Conservation (phyloP, 2,888 invertebrate genomes). For the Cephus runcator region DNA sequence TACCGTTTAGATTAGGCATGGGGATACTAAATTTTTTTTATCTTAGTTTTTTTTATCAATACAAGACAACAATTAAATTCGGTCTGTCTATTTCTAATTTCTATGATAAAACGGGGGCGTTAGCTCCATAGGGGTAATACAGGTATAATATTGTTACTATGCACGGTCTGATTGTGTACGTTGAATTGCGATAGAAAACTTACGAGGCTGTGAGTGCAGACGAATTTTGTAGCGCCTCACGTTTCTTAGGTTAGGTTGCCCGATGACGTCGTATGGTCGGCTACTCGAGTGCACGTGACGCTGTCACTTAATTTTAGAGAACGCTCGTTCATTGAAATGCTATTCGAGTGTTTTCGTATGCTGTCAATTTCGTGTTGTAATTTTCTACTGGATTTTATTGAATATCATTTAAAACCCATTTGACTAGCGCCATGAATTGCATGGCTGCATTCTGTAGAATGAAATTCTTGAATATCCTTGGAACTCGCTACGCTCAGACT, state of each 20-base stretch:
- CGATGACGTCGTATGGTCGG: slow-evolving; percentile 31
- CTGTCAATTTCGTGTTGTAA: background rate
- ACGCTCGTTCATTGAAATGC: background rate
- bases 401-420: background rate
- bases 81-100: too few species aligned
- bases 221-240: background rate
- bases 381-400: background rate
- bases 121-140: too few species aligned
- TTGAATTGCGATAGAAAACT: background rate
- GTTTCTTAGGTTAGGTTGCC: background rate
- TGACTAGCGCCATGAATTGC: background rate
- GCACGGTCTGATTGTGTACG: background rate
- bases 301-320: slow-evolving; percentile 49
- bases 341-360: background rate
- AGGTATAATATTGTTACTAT: background rate
- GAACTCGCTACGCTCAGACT: background rate
- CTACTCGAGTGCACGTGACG: slow-evolving; percentile 29
- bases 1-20: too few species aligned
- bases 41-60: too few species aligned
- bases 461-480: background rate
- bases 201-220: background rate
- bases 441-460: background rate
- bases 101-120: too few species aligned
- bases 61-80: too few species aligned
- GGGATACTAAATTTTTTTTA: too few species aligned